These are phyloP conservation scores for Andricus curvator DNA, from an alignment of 2,888 invertebrate species.

Conservation along the genomic window DNA sequence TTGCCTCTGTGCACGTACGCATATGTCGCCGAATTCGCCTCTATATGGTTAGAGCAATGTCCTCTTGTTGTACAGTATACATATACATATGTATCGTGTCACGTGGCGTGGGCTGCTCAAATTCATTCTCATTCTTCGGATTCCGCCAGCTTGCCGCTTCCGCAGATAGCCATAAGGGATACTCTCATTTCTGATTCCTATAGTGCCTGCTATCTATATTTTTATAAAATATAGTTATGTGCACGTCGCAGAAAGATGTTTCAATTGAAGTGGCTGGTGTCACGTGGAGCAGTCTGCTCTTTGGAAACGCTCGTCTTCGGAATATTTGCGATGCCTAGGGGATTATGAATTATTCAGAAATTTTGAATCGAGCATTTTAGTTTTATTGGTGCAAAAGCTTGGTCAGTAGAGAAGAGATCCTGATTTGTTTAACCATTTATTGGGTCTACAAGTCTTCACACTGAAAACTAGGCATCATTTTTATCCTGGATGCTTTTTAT, in stretches of 20 bases:
- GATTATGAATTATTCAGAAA: constrained; percentile 34
- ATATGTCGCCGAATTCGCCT: constrained; percentile 67
- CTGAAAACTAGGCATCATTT: no score
- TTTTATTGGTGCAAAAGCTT: background rate
- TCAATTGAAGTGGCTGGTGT: constrained; percentile 22
- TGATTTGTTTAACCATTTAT: background rate
- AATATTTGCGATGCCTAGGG: constrained; percentile 9
- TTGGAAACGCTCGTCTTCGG: constrained; percentile 12
- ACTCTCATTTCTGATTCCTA: constrained; percentile 14
- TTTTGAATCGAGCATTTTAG: background rate
- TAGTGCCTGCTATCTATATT: background rate
- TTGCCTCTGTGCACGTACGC: constrained; percentile 68
- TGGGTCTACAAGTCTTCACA: no score
- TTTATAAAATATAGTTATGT: constrained; percentile 17
- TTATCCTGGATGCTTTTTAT: no score
- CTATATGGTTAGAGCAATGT: constrained; percentile 41
- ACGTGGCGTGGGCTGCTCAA: constrained; percentile 44
- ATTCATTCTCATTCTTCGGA: constrained; percentile 48
- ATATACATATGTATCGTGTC: constrained; percentile 7
- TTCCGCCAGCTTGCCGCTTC: constrained; percentile 41
- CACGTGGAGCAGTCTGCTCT: constrained; percentile 28
- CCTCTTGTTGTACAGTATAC: background rate
- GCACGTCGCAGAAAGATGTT: constrained; percentile 32
- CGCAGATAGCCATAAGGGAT: constrained; percentile 23
- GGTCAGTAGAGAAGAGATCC: background rate